phyloP scores from a whole-genome alignment of 2,113 vertebrate genomes.

The Isurus oxyrinchus region DNA sequence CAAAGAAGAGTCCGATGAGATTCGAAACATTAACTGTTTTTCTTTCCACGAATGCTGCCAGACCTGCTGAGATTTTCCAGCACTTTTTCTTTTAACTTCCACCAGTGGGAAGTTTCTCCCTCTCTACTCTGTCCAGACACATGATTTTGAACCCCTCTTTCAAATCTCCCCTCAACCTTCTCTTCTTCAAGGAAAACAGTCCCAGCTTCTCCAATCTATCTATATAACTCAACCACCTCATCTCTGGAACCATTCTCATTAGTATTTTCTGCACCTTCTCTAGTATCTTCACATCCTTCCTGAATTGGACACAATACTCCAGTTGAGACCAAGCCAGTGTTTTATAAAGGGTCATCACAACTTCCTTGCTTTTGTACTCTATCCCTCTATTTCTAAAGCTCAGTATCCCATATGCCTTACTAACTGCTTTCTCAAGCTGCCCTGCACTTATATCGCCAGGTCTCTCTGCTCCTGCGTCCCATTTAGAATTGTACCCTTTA shows the following conservation, averaged over 20 bases:
- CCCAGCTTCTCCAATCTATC: not conserved
- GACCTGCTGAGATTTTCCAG: too few species aligned
- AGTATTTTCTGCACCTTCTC: not conserved
- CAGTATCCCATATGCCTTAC: not conserved
- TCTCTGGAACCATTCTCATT: not conserved
- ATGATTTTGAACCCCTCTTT: not conserved
- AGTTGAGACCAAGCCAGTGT: too few species aligned
- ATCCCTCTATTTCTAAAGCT: not conserved
- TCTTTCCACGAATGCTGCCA: too few species aligned
- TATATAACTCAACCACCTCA: not conserved
- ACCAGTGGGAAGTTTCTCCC: not conserved
- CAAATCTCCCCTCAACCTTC: not conserved
- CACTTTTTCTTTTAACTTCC: too few species aligned
- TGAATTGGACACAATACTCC: not conserved
- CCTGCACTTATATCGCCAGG: not conserved
- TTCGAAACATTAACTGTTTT: too few species aligned
- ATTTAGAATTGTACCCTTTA: too few species aligned
- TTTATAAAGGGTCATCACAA: not conserved
- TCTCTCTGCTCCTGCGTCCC: too few species aligned
- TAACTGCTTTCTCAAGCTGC: not conserved
- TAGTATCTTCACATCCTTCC: not conserved
- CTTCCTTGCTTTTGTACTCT: too few species aligned
- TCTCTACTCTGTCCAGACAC: not conserved
- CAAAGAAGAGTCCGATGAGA: too few species aligned
- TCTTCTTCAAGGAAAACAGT: not conserved